Percentiles rank a stretch among this genome's conserved stretches.
Evolutionary conservation across 2,797 vertebrate species (phyloP).

Genomic region (Varecia variegata): DNA sequence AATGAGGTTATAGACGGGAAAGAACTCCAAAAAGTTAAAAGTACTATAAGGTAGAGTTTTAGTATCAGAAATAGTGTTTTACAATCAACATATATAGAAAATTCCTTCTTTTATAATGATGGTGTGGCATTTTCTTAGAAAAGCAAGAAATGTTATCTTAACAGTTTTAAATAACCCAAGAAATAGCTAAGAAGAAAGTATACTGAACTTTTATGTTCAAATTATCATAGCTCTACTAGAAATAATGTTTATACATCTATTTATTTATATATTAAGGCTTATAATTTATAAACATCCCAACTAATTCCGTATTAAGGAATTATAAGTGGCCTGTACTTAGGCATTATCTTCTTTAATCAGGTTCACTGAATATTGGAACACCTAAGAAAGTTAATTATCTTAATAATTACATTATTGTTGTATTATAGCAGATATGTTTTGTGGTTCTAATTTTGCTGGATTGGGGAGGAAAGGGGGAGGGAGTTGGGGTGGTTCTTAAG

Average conservation of each 20-base stretch:
- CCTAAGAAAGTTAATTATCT: not conserved
- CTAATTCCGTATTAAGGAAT: conserved; percentile 6
- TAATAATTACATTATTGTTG: not conserved
- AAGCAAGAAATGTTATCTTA: not conserved
- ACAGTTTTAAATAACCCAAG: not conserved
- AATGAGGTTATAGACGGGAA: not conserved
- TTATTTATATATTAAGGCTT: not conserved
- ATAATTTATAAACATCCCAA: not conserved
- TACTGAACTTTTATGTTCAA: not conserved
- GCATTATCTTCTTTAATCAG: not conserved
- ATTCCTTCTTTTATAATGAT: not conserved
- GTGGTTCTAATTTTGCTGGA: conserved; percentile 25
- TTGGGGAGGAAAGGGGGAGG: not conserved
- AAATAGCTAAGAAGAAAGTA: not conserved
- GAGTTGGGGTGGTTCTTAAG: not conserved
- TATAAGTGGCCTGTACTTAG: not conserved
- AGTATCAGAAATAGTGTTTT: conserved; percentile 31
- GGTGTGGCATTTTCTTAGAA: not conserved
- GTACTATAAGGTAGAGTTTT: not conserved
- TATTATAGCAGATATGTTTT: not conserved
- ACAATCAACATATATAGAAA: not conserved
- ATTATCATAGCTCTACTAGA: not conserved
- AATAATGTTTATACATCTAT: not conserved
- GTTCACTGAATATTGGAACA: conserved; percentile 13
- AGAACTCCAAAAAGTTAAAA: not conserved